A percentile compares a stretch with the other conserved stretches of the same genome.
These are phyloP conservation scores for Coelinius sp. DNA, from an alignment of 2,888 invertebrate species.

Conservation along the genomic window DNA sequence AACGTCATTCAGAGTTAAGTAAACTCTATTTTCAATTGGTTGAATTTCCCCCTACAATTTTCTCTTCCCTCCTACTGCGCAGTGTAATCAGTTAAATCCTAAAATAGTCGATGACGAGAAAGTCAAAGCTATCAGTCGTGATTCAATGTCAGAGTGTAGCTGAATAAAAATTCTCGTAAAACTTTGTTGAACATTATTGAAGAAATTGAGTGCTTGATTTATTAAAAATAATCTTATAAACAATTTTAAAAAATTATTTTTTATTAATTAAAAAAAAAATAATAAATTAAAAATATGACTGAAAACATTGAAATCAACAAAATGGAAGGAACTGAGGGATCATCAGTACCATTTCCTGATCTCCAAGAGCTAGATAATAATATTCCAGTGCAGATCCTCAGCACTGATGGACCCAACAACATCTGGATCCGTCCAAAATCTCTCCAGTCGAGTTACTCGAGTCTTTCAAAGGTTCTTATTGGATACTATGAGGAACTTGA, in stretches of 20 bases:
- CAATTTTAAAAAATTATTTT: too few species aligned
- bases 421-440: constrained; percentile 39
- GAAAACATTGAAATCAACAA: neutral
- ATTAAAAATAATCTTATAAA: too few species aligned
- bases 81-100: neutral
- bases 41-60: neutral
- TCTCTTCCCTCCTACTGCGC: neutral
- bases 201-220: too few species aligned
- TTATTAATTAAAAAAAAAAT: neutral
- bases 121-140: neutral
- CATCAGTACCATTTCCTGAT: neutral
- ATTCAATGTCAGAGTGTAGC: neutral
- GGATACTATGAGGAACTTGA: constrained; percentile 16
- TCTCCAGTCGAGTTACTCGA: neutral
- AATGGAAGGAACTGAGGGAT: neutral
- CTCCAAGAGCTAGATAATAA: neutral
- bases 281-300: neutral
- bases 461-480: constrained; percentile 15
- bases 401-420: constrained; percentile 30
- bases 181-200: neutral
- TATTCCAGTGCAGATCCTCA: constrained; percentile 21
- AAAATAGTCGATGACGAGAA: neutral
- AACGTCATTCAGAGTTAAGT: neutral
- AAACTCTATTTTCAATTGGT: neutral
- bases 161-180: neutral